These are phyloP conservation scores for Microctonus brassicae DNA, from an alignment of 2,888 invertebrate species.

Conservation along the genomic window DNA sequence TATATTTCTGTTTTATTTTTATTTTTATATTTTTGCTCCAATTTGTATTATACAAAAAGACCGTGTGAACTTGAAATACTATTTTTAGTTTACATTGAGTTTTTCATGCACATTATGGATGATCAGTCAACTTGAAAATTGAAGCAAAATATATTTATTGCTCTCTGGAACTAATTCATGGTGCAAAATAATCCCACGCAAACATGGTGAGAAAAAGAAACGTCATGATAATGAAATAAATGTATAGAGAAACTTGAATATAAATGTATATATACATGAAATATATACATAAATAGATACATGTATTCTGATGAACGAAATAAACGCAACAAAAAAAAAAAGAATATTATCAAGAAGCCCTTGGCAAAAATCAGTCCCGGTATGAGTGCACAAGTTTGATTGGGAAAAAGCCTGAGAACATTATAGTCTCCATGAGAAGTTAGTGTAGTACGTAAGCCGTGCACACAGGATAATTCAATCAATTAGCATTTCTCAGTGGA, in stretches of 20 bases:
- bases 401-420: conserved; percentile 34
- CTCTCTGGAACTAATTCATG: neutral
- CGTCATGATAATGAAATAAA: conserved; percentile 6
- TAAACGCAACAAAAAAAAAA: neutral
- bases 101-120: neutral
- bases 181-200: conserved; percentile 11
- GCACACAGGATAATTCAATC: conserved; percentile 56
- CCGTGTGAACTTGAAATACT: neutral
- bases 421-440: no score
- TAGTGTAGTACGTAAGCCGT: conserved; percentile 26
- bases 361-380: neutral
- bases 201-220: neutral
- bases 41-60: no score
- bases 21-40: no score
- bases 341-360: conserved; percentile 8
- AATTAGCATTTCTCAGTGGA: conserved; percentile 58
- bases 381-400: neutral
- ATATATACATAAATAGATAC: no score
- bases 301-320: neutral
- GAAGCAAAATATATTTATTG: conserved; percentile 6
- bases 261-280: neutral
- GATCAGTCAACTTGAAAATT: conserved; percentile 12
- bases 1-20: no score
- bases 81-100: neutral
- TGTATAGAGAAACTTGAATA: neutral